Evolutionary conservation across 2,888 invertebrate species (phyloP).

Genomic region (Steinernema scapterisci): DNA sequence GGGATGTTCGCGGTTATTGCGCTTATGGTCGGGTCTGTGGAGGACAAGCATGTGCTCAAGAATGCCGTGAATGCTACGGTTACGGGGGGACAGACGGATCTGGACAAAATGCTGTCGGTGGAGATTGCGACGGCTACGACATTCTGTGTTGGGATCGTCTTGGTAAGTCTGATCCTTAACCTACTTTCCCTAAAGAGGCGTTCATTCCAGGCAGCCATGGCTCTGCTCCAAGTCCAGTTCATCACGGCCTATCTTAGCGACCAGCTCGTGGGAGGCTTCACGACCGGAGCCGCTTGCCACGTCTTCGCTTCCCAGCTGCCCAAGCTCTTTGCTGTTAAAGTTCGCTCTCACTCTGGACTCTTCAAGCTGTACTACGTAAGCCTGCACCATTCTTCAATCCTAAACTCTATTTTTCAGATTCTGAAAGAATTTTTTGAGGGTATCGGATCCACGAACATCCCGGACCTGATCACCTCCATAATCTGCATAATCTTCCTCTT

Average conservation of each 20-base stretch:
- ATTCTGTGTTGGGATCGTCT: constrained; percentile 36
- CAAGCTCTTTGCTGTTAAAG: constrained; percentile 39
- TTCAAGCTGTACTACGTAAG: constrained; percentile 37
- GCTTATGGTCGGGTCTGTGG: constrained; percentile 33
- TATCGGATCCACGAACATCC: constrained; percentile 42
- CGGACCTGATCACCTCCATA: constrained; percentile 38
- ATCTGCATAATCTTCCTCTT: constrained; percentile 38
- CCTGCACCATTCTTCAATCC: constrained; percentile 34
- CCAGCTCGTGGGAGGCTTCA: constrained; percentile 70
- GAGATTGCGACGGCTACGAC: constrained; percentile 34
- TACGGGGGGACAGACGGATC: not conserved
- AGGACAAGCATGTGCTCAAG: not conserved
- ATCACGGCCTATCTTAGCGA: constrained; percentile 63
- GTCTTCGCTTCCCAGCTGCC: constrained; percentile 70
- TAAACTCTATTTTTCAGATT: constrained; percentile 35
- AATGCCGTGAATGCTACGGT: not conserved
- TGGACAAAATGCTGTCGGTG: constrained; percentile 28
- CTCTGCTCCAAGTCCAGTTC: constrained; percentile 73
- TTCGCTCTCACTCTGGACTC: constrained; percentile 29
- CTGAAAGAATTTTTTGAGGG: constrained; percentile 39
- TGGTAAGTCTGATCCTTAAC: not conserved
- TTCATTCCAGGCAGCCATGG: constrained; percentile 76
- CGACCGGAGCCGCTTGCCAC: constrained; percentile 70
- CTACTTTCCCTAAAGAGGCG: not conserved
- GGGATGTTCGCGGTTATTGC: constrained; percentile 38